Evolutionary conservation across 2,888 invertebrate genomes (phyloP).

Genomic region (Lasioglossum villosulum): DNA sequence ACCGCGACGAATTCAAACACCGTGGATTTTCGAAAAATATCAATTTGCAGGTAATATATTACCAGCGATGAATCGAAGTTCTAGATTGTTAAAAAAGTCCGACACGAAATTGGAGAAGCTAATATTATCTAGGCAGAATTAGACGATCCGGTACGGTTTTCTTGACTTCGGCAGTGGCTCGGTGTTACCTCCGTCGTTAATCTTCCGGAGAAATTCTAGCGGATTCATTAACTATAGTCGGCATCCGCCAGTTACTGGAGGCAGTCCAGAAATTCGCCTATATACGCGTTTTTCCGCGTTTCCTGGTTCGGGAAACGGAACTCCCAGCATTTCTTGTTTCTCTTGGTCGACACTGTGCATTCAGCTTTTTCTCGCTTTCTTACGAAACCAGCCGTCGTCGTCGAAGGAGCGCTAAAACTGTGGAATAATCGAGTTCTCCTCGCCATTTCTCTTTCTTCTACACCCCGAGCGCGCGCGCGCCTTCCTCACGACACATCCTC

Average conservation of each 20-base stretch:
- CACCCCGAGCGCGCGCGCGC: neutral
- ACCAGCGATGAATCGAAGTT: neutral
- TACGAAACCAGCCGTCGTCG: constrained; percentile 28
- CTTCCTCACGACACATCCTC: neutral
- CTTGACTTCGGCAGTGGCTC: constrained; percentile 42
- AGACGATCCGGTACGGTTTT: constrained; percentile 50
- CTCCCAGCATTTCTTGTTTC: constrained; percentile 33
- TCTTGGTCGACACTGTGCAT: constrained; percentile 33
- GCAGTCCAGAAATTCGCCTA: constrained; percentile 53
- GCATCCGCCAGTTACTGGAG: constrained; percentile 60
- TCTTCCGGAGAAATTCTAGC: constrained; percentile 66
- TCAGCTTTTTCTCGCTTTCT: constrained; percentile 38
- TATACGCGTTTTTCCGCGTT: constrained; percentile 40
- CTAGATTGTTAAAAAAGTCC: neutral
- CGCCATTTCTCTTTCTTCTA: constrained; percentile 36
- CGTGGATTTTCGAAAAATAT: neutral
- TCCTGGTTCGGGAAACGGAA: constrained; percentile 17
- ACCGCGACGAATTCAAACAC: neutral
- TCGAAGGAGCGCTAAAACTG: constrained; percentile 50
- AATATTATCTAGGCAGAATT: constrained; percentile 28
- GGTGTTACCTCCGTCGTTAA: constrained; percentile 70
- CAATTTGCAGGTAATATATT: neutral
- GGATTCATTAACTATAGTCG: constrained; percentile 71
- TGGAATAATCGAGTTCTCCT: constrained; percentile 62
- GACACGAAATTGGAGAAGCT: neutral